phyloP scores from a whole-genome alignment of 2,888 invertebrate species.

The Macrophya annulata region DNA sequence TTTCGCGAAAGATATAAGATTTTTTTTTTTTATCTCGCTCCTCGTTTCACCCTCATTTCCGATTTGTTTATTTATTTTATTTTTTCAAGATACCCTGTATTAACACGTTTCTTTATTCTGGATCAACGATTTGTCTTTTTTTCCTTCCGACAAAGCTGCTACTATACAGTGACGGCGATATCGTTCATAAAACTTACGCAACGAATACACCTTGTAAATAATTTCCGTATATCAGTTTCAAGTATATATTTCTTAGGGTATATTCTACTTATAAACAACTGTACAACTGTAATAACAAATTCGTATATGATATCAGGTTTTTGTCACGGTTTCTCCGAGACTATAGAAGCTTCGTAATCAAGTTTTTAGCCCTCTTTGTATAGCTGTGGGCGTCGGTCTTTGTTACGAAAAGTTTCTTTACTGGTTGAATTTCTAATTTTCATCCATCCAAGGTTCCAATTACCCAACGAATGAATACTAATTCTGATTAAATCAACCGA shows the following conservation, averaged over 20 bases:
- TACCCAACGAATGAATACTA: constrained; percentile 14
- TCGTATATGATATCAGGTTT: neutral
- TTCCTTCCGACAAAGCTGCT: neutral
- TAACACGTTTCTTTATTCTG: neutral
- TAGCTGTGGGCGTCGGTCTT: neutral
- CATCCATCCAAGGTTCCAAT: constrained; percentile 14
- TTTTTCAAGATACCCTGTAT: neutral
- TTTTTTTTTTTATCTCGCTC: no score
- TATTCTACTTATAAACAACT: neutral
- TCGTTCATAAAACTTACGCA: neutral
- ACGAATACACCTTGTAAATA: neutral
- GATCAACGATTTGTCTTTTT: neutral
- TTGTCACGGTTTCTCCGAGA: neutral
- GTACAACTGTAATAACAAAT: neutral
- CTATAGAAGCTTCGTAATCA: constrained; percentile 10
- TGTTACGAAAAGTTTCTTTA: neutral
- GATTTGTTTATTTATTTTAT: no score
- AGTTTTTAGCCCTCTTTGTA: neutral
- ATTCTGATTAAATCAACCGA: constrained; percentile 12
- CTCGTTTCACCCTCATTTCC: no score
- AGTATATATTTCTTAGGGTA: no score
- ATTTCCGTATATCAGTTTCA: neutral
- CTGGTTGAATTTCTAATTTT: constrained; percentile 9
- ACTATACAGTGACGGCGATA: neutral
- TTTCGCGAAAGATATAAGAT: no score